Base-by-base conservation (phyloP, 2,113 vertebrate species). In the Thalassarche chlororhynchos region DNA sequence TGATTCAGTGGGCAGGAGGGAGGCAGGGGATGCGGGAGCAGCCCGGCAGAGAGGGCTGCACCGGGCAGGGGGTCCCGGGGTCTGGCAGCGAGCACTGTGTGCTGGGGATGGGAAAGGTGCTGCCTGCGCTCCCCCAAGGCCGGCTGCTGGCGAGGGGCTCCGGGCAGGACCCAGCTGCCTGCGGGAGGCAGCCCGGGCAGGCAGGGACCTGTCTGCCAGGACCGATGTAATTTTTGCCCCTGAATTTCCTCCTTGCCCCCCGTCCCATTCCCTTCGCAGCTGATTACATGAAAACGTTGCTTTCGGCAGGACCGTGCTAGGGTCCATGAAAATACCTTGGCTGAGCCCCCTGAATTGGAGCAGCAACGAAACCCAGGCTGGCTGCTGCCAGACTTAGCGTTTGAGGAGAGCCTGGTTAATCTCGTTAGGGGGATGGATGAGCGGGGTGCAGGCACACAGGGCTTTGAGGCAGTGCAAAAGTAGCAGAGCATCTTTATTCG, bases 201-300 rank as follows among this genome's bases (percentile, higher is more conserved):
- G 34, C 24, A 47, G 29, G 49, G n/a, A 49, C 34, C 44, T 28
- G 10, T 34, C 28, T 72, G 28, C 52, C 28, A 29, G 52, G 51
- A 31, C 23, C 5, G 14, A 74, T 47, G 8, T 10, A 9, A 38
- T 49, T 58, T 62, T 69, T 69, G 14, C 19, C 40, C 31, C 25
- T 32, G 38, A 18, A 52, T 66, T 84, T 28, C 9, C 29, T 60
- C 52, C 23, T 66, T 32, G 10, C 6, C 18, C 16, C 9, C 18
- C 4, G 6, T 32, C 28, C 49, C 47, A 0, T 49, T 55, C 42
- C 31, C 52, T 60, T 60, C 7, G 1, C 36, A 18, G 57, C 42
- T 4, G 54, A 38, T 34, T 11, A 12, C 8, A 2, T 4, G 32
- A 13, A 8, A 64, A 32, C 4, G 0, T 5, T 47, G 49, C 31